These are phyloP conservation scores for Scaeva pyrastri DNA, from an alignment of 2,888 invertebrate genomes.

Conservation along the genomic window DNA sequence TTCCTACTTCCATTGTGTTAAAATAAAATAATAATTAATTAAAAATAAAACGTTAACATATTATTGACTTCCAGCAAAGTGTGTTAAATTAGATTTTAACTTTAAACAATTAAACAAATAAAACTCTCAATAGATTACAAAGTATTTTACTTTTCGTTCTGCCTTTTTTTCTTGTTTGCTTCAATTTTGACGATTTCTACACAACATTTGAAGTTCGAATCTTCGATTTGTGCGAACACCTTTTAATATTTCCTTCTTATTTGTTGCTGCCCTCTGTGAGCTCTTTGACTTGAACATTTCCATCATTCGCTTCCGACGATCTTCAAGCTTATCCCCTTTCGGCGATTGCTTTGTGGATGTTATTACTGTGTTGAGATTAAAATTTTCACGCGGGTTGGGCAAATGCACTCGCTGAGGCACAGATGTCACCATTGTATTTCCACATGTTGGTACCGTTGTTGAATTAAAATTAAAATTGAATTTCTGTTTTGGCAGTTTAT, in stretches of 20 bases:
- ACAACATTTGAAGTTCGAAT: slow-evolving; percentile 89
- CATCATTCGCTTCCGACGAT: slow-evolving; percentile 80
- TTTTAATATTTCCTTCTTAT: slow-evolving; percentile 83
- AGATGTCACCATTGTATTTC: neutral
- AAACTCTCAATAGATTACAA: neutral
- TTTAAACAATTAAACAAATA: slow-evolving; percentile 29
- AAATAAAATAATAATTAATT: slow-evolving; percentile 17
- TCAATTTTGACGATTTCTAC: slow-evolving; percentile 84
- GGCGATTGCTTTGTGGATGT: slow-evolving; percentile 3
- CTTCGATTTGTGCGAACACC: slow-evolving; percentile 89
- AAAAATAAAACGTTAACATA: neutral
- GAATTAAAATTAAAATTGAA: slow-evolving; percentile 36
- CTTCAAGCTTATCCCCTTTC: slow-evolving; percentile 77
- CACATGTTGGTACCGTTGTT: slow-evolving; percentile 4
- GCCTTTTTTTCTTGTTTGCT: neutral
- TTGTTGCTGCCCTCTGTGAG: slow-evolving; percentile 55
- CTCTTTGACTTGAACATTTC: slow-evolving; percentile 81
- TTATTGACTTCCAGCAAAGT: slow-evolving; percentile 12
- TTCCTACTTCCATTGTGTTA: neutral
- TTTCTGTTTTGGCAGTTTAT: slow-evolving; percentile 32
- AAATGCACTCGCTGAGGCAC: neutral
- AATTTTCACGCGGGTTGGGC: slow-evolving; percentile 33
- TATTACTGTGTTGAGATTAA: slow-evolving; percentile 45
- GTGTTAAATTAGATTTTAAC: neutral
- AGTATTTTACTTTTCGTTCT: neutral